Conservation (phyloP, 1,140 invertebrate species). For the Caerostris extrusa region DNA sequence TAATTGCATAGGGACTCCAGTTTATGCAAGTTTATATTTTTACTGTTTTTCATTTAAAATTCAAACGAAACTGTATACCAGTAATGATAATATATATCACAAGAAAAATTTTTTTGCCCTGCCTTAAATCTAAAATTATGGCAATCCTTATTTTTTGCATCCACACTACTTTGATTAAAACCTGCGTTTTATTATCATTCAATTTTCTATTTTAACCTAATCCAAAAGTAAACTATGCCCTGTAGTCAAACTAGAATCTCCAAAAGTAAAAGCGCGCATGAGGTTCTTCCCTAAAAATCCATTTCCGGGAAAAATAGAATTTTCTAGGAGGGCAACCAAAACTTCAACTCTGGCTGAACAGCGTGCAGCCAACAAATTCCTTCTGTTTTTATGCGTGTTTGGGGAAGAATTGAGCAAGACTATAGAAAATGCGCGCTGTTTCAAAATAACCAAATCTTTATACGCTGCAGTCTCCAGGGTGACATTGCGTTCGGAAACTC, state of each 20-base stretch:
- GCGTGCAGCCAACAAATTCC: neutral
- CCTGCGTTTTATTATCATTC: neutral
- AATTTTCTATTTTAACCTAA: neutral
- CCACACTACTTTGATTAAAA: neutral
- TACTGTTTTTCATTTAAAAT: too few relatives aligned
- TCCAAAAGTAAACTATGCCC: neutral
- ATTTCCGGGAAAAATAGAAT: neutral
- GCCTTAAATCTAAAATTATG: too few relatives aligned
- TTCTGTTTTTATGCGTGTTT: slow-evolving; percentile 8
- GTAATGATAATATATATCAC: too few relatives aligned
- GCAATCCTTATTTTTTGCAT: neutral
- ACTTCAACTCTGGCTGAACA: neutral
- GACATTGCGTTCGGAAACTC: neutral
- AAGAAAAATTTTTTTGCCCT: too few relatives aligned
- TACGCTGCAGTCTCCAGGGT: neutral
- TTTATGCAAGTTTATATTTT: too few relatives aligned
- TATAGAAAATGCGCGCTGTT: neutral
- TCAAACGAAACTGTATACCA: too few relatives aligned
- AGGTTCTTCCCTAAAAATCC: neutral
- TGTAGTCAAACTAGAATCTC: neutral
- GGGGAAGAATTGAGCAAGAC: neutral
- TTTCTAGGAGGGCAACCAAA: neutral
- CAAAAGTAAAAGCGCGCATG: neutral
- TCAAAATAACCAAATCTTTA: slow-evolving; percentile 42
- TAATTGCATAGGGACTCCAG: too few relatives aligned